Evolutionary conservation across 2,888 invertebrate species (phyloP).

Genomic region (Ischnura elegans): DNA sequence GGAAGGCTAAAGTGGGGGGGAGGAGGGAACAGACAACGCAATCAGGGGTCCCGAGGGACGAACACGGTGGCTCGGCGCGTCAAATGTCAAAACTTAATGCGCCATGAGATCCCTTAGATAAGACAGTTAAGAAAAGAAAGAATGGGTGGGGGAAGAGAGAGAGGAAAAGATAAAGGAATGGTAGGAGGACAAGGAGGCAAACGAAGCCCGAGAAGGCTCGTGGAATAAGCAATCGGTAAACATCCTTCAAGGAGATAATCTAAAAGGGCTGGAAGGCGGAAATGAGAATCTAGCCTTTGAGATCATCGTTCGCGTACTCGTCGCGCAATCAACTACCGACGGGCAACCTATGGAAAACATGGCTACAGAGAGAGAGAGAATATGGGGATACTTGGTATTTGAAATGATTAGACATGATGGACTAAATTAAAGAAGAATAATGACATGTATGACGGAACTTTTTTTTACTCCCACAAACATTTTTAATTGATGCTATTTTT

Average conservation of each 20-base stretch:
- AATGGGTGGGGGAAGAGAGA: not conserved
- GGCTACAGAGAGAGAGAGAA: not conserved
- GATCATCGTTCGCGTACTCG: not conserved
- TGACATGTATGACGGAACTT: too few species aligned
- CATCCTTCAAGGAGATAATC: conserved; percentile 59
- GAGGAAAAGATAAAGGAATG: not conserved
- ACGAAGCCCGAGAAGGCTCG: not conserved
- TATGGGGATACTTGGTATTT: not conserved
- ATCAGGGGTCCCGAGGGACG: conserved; percentile 44
- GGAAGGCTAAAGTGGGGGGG: too few species aligned
- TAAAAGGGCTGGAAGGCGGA: conserved; percentile 39
- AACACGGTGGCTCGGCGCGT: conserved; percentile 60
- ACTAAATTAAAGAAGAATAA: not conserved
- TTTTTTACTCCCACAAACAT: too few species aligned
- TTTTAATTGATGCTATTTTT: too few species aligned
- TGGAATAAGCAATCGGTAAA: conserved; percentile 46
- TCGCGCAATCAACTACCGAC: not conserved
- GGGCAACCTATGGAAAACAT: not conserved
- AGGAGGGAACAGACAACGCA: conserved; percentile 31
- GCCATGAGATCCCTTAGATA: conserved; percentile 54
- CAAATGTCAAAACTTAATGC: conserved; percentile 65
- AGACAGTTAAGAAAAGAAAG: conserved; percentile 26
- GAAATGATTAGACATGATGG: not conserved
- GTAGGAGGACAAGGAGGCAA: not conserved
- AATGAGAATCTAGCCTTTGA: conserved; percentile 19